Conservation (phyloP, 2,797 vertebrate genomes). For the Coregonus suidteri region DNA sequence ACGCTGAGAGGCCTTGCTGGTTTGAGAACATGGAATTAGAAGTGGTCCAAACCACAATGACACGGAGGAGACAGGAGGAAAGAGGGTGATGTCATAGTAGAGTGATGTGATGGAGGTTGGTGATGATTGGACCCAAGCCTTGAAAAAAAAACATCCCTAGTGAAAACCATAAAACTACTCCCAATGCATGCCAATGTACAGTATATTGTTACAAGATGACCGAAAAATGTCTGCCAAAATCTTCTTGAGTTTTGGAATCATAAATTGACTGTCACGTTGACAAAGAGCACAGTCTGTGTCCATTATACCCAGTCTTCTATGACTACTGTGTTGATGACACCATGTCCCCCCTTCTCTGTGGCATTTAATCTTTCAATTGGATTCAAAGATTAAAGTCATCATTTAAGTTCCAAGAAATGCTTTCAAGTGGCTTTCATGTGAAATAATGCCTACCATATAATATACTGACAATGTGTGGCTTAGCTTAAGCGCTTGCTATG, state of each 20-base stretch:
- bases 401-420: slow-evolving; percentile 43
- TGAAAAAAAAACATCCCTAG: neutral
- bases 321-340: slow-evolving; percentile 7
- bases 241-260: slow-evolving; percentile 24
- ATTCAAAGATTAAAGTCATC: slow-evolving; percentile 43
- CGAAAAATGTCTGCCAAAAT: too few species aligned
- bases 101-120: slow-evolving; percentile 34
- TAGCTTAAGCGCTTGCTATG: slow-evolving; percentile 36
- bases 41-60: slow-evolving; percentile 49
- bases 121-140: slow-evolving; percentile 21
- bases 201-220: too few species aligned
- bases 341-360: neutral
- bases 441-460: slow-evolving; percentile 28
- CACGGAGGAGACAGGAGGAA: slow-evolving; percentile 36
- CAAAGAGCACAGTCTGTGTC: slow-evolving; percentile 7
- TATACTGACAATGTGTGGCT: slow-evolving; percentile 34
- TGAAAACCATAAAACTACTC: too few species aligned
- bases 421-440: slow-evolving; percentile 33
- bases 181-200: too few species aligned
- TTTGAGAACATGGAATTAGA: slow-evolving; percentile 38
- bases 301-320: slow-evolving; percentile 14
- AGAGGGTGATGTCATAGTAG: slow-evolving; percentile 52
- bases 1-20: slow-evolving; percentile 23
- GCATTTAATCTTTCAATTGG: slow-evolving; percentile 18
- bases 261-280: slow-evolving; percentile 18